Evolutionary conservation across 2,888 invertebrate genomes (phyloP).

Genomic region (Schizotus pectinicornis): DNA sequence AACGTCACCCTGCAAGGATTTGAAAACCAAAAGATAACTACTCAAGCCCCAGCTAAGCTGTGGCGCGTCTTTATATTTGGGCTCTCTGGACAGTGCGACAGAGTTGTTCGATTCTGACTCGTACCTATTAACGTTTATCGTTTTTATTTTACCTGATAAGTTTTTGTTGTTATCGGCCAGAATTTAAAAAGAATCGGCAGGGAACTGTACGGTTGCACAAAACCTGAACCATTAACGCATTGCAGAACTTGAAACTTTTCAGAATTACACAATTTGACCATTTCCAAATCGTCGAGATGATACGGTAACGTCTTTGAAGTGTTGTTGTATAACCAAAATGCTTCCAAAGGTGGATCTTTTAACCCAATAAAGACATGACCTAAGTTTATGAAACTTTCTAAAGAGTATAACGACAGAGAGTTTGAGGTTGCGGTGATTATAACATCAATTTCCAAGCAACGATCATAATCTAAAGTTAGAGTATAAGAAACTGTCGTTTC

Average conservation of each 20-base stretch:
- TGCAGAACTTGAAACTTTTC: constrained; percentile 51
- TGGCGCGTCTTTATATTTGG: no score
- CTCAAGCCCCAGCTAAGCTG: no score
- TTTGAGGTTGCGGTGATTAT: constrained; percentile 40
- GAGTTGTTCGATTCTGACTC: no score
- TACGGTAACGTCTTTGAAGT: constrained; percentile 45
- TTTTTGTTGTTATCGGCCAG: constrained; percentile 52
- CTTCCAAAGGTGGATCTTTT: constrained; percentile 47
- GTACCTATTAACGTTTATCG: constrained; percentile 1
- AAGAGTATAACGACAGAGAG: constrained; percentile 23
- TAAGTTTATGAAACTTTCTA: constrained; percentile 38
- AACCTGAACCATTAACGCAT: constrained; percentile 51
- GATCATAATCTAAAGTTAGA: constrained; percentile 50
- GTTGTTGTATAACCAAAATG: constrained; percentile 57
- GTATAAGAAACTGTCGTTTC: constrained; percentile 51
- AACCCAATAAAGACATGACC: constrained; percentile 49
- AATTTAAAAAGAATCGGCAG: constrained; percentile 55
- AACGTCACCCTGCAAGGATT: neutral
- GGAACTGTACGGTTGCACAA: constrained; percentile 41
- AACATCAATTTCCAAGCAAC: constrained; percentile 50
- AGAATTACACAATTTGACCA: constrained; percentile 44
- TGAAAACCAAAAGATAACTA: neutral
- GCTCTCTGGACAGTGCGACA: no score
- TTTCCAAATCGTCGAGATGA: constrained; percentile 40
- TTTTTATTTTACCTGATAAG: constrained; percentile 45